phyloP scores from a whole-genome alignment of 2,797 vertebrate species.

The Coendou prehensilis region DNA sequence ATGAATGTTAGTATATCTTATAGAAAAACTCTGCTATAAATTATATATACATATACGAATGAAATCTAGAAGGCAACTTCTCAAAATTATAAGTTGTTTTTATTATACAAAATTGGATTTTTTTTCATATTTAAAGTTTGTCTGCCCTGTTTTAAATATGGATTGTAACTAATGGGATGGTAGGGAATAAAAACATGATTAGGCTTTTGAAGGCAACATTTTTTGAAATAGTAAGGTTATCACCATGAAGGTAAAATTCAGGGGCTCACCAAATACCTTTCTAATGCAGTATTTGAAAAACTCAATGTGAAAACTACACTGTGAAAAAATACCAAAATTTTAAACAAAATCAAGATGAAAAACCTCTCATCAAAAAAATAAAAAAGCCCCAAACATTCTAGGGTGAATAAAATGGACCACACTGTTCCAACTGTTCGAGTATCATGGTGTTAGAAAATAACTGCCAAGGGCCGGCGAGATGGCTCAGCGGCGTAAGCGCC shows the following conservation, averaged over 20 bases:
- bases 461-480: not conserved
- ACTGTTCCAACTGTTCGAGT: not conserved
- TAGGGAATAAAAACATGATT: not conserved
- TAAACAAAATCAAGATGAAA: not conserved
- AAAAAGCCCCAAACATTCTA: not conserved
- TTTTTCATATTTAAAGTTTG: not conserved
- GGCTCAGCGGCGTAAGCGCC: too few species aligned
- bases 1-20: not conserved
- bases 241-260: not conserved
- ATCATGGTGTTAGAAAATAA: not conserved
- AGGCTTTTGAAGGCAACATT: slow-evolving; percentile 1
- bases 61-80: not conserved
- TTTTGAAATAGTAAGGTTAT: not conserved
- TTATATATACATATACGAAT: not conserved
- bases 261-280: not conserved
- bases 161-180: not conserved
- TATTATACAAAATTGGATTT: not conserved
- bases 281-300: not conserved
- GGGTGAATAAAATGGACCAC: not conserved
- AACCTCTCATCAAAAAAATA: not conserved
- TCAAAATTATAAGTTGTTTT: not conserved
- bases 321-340: slow-evolving; percentile 11
- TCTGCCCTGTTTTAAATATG: not conserved
- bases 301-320: not conserved
- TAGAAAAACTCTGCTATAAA: not conserved